Evolutionary conservation across 2,888 invertebrate genomes (phyloP).

Genomic region (Prosapia bicincta): DNA sequence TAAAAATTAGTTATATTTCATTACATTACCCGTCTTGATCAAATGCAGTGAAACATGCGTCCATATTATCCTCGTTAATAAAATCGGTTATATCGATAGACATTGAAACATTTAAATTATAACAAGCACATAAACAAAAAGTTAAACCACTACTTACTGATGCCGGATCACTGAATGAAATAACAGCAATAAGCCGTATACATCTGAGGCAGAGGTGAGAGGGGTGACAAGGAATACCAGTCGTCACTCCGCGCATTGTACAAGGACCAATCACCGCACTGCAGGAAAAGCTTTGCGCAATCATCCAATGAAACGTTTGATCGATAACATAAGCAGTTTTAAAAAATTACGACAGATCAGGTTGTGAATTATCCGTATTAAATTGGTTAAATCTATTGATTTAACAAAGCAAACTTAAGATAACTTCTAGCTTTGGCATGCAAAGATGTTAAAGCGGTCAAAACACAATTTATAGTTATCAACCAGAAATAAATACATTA

Average conservation of each 20-base stretch:
- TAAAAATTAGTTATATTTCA: slow-evolving; percentile 35
- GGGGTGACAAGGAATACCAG: neutral
- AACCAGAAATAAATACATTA: too few relatives aligned
- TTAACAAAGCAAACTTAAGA: neutral
- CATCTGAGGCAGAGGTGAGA: neutral
- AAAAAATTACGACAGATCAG: neutral
- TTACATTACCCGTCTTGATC: slow-evolving; percentile 80
- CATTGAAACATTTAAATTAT: slow-evolving; percentile 4
- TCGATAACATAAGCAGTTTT: slow-evolving; percentile 15
- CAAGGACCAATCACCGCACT: slow-evolving; percentile 24
- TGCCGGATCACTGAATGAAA: neutral
- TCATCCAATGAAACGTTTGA: slow-evolving; percentile 19
- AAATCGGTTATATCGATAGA: slow-evolving; percentile 6
- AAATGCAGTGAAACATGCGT: slow-evolving; percentile 87
- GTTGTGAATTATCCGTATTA: neutral
- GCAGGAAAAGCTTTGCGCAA: slow-evolving; percentile 25
- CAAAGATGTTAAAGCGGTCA: too few relatives aligned
- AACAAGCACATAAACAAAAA: neutral
- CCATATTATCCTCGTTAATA: slow-evolving; percentile 58
- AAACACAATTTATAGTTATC: too few relatives aligned
- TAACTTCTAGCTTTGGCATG: too few relatives aligned
- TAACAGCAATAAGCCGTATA: neutral
- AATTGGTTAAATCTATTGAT: neutral
- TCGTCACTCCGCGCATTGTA: neutral
- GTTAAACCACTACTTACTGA: neutral